phyloP scores from a whole-genome alignment of 2,113 vertebrate species.

The Aix galericulata region DNA sequence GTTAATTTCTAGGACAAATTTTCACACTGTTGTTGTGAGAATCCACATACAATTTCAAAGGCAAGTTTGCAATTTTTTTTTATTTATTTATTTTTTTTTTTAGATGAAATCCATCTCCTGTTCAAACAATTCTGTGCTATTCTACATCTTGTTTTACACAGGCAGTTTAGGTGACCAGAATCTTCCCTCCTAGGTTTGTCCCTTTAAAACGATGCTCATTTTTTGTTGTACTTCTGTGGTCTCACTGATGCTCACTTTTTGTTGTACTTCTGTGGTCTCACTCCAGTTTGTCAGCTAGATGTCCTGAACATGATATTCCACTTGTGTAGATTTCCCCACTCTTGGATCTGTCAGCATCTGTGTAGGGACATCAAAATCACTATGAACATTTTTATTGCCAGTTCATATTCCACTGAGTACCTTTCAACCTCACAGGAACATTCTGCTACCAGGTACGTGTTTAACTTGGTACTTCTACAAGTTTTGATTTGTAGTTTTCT shows the following conservation, averaged over 20 bases:
- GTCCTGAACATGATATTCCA: not conserved
- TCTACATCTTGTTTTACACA: not conserved
- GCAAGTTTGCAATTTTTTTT: not conserved
- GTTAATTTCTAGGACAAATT: not conserved
- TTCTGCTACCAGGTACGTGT: not conserved
- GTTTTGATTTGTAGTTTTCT: not conserved
- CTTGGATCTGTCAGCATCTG: slow-evolving; percentile 1
- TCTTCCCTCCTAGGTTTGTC: not conserved
- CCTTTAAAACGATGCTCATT: not conserved
- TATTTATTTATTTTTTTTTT: not conserved
- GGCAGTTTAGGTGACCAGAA: not conserved
- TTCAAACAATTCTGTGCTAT: not conserved
- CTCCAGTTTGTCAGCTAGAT: slow-evolving; percentile 25
- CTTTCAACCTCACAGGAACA: not conserved
- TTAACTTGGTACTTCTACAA: not conserved
- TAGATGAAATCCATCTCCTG: not conserved
- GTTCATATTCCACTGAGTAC: not conserved
- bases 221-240: slow-evolving; percentile 12
- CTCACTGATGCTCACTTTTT: not conserved
- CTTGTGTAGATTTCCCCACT: not conserved
- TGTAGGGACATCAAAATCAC: slow-evolving; percentile 14
- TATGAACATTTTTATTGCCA: slow-evolving; percentile 9
- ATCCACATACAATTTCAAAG: not conserved
- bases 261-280: not conserved
- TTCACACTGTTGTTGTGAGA: not conserved